Conservation (phyloP, 2,888 invertebrate genomes). For the Euphydryas editha region DNA sequence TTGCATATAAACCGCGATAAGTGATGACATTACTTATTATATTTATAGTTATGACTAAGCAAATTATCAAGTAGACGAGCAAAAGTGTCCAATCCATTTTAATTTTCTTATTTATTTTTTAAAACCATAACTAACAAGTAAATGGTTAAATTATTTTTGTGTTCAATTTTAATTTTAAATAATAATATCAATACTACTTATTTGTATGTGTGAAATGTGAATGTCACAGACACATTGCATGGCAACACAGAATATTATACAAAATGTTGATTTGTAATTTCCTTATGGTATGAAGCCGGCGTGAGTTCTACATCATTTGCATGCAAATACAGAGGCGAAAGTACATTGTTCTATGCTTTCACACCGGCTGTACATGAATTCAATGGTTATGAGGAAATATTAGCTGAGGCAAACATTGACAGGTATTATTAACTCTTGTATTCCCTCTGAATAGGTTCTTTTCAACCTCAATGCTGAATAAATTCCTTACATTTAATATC, state of each 20-base stretch:
- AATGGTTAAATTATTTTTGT: neutral
- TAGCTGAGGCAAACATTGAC: constrained; percentile 23
- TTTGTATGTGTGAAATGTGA: neutral
- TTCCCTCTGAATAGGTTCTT: neutral
- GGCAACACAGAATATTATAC: constrained; percentile 22
- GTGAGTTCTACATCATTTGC: constrained; percentile 54
- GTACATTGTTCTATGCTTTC: constrained; percentile 68
- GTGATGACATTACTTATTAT: too few relatives aligned
- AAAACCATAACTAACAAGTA: too few relatives aligned
- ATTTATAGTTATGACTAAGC: too few relatives aligned
- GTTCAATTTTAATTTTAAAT: neutral
- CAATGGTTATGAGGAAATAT: constrained; percentile 62
- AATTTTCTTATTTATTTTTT: too few relatives aligned
- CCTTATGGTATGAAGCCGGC: constrained; percentile 46
- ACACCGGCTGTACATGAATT: constrained; percentile 52
- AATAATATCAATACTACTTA: neutral
- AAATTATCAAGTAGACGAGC: too few relatives aligned
- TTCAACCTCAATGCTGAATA: neutral
- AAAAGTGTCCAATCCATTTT: too few relatives aligned
- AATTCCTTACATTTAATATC: neutral
- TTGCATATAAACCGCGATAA: too few relatives aligned
- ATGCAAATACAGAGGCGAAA: constrained; percentile 62
- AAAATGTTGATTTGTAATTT: constrained; percentile 41
- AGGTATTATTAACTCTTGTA: constrained; percentile 1
- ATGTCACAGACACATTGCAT: neutral